Conservation (phyloP, 37 sponge, comb jelly and placozoan species). For the Spongilla lacustris region DNA sequence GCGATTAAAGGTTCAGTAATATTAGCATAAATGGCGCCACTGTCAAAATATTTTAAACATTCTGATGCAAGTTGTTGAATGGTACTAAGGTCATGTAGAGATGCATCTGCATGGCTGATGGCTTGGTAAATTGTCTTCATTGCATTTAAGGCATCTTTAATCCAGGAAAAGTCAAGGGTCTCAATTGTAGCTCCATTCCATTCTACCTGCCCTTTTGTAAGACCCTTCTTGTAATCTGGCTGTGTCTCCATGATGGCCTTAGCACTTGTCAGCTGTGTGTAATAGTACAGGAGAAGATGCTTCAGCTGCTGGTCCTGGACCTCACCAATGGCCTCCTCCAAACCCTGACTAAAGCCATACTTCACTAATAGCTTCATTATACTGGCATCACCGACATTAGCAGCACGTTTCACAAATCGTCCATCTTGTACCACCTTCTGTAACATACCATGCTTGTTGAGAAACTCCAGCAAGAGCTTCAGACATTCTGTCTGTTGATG, state of each 20-base stretch:
- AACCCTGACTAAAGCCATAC: slow-evolving; percentile 45
- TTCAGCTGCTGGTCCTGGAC: background rate
- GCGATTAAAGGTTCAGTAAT: background rate
- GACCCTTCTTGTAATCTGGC: background rate
- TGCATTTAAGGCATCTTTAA: slow-evolving; percentile 31
- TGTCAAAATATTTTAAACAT: background rate
- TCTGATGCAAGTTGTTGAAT: background rate
- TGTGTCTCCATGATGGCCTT: background rate
- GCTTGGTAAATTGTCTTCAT: slow-evolving; percentile 24
- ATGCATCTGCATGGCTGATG: background rate
- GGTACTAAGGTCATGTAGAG: background rate
- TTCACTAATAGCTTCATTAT: slow-evolving; percentile 53
- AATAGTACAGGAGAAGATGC: slow-evolving; percentile 52
- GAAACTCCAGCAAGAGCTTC: slow-evolving; percentile 25
- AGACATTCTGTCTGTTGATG: slow-evolving; percentile 33
- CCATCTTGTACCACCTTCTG: slow-evolving; percentile 23
- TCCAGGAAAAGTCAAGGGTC: slow-evolving; percentile 19
- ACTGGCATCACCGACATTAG: background rate
- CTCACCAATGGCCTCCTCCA: slow-evolving; percentile 12
- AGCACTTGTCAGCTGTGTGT: slow-evolving; percentile 24
- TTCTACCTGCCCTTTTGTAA: background rate
- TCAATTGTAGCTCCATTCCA: slow-evolving; percentile 44
- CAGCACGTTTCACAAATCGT: slow-evolving; percentile 33
- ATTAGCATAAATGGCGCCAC: background rate
- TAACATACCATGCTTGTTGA: background rate